Percentiles rank a stretch among this genome's conserved stretches.
Conservation (phyloP, 2,113 vertebrate species). For the Leucopsar rothschildi region DNA sequence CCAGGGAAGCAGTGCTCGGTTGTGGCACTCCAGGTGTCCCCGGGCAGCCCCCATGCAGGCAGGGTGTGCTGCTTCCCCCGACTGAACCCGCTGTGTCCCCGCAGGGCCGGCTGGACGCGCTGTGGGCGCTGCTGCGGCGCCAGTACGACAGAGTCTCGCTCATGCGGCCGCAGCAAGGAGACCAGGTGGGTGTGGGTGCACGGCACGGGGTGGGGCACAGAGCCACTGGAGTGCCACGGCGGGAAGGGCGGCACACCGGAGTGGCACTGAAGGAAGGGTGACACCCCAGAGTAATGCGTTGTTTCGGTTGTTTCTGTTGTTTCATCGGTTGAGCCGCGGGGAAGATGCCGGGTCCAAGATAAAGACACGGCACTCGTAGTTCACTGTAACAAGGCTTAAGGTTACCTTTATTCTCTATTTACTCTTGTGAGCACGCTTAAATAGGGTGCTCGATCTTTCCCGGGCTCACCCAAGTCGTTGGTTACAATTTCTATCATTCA, state of each 20-base stretch:
- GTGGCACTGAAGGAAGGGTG: too few relatives aligned
- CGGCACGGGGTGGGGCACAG: not conserved
- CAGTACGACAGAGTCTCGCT: slow-evolving; percentile 94
- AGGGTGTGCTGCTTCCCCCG: not conserved
- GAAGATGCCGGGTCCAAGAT: too few relatives aligned
- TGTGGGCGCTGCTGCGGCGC: slow-evolving; percentile 87
- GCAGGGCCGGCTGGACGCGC: slow-evolving; percentile 89
- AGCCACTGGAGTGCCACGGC: not conserved
- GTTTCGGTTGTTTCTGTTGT: too few relatives aligned
- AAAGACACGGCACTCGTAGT: too few relatives aligned
- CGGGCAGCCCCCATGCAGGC: accelerated
- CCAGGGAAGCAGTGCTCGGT: accelerated
- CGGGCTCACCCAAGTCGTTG: too few relatives aligned
- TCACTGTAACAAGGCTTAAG: too few relatives aligned
- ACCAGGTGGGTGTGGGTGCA: slow-evolving; percentile 79
- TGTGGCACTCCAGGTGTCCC: not conserved
- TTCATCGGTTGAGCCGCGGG: too few relatives aligned
- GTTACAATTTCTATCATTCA: too few relatives aligned
- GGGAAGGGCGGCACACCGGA: not conserved
- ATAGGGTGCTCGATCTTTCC: too few relatives aligned
- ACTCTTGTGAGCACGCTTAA: too few relatives aligned
- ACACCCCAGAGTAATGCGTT: too few relatives aligned
- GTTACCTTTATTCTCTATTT: too few relatives aligned
- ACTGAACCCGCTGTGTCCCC: not conserved
- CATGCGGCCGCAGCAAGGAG: slow-evolving; percentile 90